phyloP scores from a whole-genome alignment of 1,140 invertebrate genomes.

The Odontomachus brunneus region DNA sequence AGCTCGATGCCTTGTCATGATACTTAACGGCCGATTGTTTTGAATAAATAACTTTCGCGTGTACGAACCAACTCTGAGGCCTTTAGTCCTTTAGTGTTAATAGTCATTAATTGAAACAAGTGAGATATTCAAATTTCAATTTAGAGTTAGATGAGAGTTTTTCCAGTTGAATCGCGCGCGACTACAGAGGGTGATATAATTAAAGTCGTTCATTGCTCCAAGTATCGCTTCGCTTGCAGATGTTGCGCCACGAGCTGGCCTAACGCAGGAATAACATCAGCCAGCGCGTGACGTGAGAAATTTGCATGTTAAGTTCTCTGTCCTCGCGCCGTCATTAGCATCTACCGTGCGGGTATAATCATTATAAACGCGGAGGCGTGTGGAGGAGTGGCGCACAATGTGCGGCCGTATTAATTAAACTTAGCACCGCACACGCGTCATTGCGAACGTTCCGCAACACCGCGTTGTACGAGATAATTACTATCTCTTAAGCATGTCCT shows the following conservation, averaged over 20 bases:
- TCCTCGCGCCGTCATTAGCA: constrained; percentile 19
- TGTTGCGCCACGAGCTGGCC: neutral
- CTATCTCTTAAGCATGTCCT: neutral
- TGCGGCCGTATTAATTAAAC: constrained; percentile 67
- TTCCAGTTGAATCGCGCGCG: too few species aligned
- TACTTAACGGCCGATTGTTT: neutral
- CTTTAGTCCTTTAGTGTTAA: too few species aligned
- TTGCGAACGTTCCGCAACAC: constrained; percentile 34
- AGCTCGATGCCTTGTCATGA: neutral
- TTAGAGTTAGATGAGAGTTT: too few species aligned
- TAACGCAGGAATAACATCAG: constrained; percentile 37
- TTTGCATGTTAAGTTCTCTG: constrained; percentile 32
- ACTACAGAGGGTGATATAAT: neutral
- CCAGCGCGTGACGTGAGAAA: constrained; percentile 24
- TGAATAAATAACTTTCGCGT: neutral
- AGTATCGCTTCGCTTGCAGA: neutral
- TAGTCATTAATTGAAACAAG: too few species aligned
- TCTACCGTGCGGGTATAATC: constrained; percentile 30
- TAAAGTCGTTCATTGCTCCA: neutral
- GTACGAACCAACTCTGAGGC: neutral
- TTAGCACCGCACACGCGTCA: constrained; percentile 16
- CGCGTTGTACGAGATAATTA: constrained; percentile 56
- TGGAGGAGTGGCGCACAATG: constrained; percentile 19
- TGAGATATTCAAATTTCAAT: too few species aligned
- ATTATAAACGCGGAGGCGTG: constrained; percentile 31